phyloP scores from a whole-genome alignment of 2,113 vertebrate genomes.

The Rhea americana region DNA sequence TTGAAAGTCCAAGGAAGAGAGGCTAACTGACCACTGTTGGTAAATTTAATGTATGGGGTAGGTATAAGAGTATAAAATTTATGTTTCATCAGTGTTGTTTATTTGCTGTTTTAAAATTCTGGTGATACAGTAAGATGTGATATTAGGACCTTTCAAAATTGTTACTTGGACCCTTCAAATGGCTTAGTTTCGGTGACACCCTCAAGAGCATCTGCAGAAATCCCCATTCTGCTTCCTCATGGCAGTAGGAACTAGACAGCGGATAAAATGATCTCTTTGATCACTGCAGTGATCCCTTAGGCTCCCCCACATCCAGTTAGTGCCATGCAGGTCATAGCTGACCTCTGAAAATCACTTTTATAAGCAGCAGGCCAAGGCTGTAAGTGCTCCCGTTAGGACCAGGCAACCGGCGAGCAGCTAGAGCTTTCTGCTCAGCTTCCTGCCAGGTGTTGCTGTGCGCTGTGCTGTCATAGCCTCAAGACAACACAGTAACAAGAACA shows the following conservation, averaged over 20 bases:
- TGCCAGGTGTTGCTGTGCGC: accelerated
- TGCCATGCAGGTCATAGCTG: background rate
- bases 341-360: background rate
- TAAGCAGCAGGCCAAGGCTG: background rate
- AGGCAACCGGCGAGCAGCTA: background rate
- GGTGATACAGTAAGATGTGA: background rate
- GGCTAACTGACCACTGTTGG: background rate
- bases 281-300: too few relatives aligned
- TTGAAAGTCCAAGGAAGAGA: background rate
- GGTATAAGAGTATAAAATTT: background rate
- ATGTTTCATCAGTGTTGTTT: background rate
- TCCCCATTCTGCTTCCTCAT: too few relatives aligned
- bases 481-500: accelerated
- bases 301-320: background rate
- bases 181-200: too few relatives aligned
- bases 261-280: too few relatives aligned
- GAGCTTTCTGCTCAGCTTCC: background rate
- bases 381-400: background rate
- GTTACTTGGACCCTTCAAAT: background rate
- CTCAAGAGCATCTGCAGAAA: too few relatives aligned
- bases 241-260: too few relatives aligned
- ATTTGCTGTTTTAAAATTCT: background rate
- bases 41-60: accelerated
- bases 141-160: background rate
- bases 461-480: background rate